Evolutionary conservation across 2,113 vertebrate species (phyloP).

Genomic region (Rhea americana): DNA sequence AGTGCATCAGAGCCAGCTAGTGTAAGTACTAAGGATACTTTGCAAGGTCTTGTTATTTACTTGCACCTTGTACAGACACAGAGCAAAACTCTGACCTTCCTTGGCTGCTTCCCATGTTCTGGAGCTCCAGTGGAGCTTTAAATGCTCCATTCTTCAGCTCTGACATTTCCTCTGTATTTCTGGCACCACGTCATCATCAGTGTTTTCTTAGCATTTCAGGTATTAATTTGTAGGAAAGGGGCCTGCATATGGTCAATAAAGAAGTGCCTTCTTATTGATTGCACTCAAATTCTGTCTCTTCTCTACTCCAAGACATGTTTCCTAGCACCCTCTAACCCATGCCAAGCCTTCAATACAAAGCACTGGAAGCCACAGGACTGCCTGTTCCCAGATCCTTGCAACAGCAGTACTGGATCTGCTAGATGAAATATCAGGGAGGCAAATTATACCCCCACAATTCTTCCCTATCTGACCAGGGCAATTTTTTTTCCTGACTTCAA

Average conservation of each 20-base stretch:
- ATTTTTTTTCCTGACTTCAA: neutral
- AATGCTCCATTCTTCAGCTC: neutral
- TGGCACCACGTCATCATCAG: neutral
- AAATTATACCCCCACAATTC: neutral
- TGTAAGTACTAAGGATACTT: neutral
- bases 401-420: neutral
- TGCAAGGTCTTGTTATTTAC: neutral
- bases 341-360: neutral
- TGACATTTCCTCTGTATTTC: neutral
- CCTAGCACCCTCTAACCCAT: neutral
- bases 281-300: neutral
- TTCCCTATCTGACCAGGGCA: neutral
- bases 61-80: neutral
- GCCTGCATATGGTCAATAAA: neutral
- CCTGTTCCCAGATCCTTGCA: neutral
- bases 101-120: neutral
- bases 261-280: neutral
- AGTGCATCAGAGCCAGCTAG: neutral
- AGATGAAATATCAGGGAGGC: neutral
- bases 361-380: neutral
- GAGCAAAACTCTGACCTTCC: neutral
- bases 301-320: neutral
- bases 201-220: neutral
- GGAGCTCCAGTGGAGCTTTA: neutral
- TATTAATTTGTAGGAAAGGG: neutral